These are phyloP conservation scores for Hymenopus coronatus DNA, from an alignment of 2,888 invertebrate species.

Conservation along the genomic window DNA sequence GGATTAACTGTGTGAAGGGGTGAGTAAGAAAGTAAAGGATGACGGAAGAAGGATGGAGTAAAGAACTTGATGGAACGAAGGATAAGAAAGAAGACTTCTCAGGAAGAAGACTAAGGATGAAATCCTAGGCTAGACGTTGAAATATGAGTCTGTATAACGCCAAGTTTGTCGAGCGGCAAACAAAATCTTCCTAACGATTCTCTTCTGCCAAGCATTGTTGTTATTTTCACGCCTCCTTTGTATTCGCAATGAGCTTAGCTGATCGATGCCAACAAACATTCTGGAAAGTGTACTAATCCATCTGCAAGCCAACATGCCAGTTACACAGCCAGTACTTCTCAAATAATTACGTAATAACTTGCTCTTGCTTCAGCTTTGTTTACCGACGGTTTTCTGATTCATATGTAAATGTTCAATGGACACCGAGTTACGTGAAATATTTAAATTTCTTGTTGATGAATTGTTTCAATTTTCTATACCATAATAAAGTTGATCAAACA, in stretches of 20 bases:
- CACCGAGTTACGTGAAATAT: too few relatives aligned
- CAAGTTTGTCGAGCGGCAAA: background rate
- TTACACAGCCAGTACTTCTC: background rate
- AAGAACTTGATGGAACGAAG: background rate
- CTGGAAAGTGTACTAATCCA: background rate
- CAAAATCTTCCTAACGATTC: background rate
- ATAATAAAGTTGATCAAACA: too few relatives aligned
- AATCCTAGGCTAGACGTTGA: background rate
- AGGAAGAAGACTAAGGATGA: background rate
- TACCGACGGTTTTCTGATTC: background rate
- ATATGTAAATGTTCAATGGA: too few relatives aligned
- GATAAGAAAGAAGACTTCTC: background rate
- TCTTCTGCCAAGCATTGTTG: background rate
- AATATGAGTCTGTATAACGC: conserved; percentile 2
- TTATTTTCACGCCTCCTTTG: background rate
- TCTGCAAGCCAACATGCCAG: background rate
- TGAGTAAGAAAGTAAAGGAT: background rate
- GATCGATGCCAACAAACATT: background rate
- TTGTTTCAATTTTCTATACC: too few relatives aligned
- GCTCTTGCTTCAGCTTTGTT: background rate
- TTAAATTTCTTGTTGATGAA: too few relatives aligned
- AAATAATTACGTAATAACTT: background rate
- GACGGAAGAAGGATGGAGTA: background rate
- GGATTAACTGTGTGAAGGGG: background rate
- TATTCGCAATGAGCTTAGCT: background rate